Evolutionary conservation across 2,797 vertebrate species (phyloP), one percentile per base, ranked within the genome.

Genomic region (Mus caroli): DNA sequence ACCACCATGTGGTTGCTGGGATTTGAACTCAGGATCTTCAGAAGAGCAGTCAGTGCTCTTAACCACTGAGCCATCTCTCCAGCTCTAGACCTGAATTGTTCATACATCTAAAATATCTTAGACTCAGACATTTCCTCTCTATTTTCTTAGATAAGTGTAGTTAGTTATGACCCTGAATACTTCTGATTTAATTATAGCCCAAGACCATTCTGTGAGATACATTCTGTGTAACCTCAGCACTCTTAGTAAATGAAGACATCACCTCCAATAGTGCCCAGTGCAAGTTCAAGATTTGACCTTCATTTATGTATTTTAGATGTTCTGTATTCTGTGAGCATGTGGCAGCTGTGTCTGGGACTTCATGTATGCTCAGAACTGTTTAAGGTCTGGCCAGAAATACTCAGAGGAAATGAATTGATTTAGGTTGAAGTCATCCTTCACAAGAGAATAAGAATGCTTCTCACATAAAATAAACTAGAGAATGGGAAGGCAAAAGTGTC

Each of bases 401-500:
- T 91, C 58, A 52, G 71, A 78, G 20, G n/a, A 86, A 43, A 79
- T 34, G 7, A 2, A 67, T 76, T 85, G 40, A 43, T 15, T 84
- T 90, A 87, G 50, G 64, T 54, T 64, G 6, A 90, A 95, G 82
- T 94, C 19, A 87, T 0, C 75, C 40, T 40, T 69, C 17, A 58
- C 40, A 78, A 56, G 78, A 93, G 91, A 96, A 92, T 62, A 54
- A 62, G 78, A 71, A 79, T 88, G 6, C 78, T 82, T n/a, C 92
- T 91, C 67, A 64, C 22, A 24, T 40, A 88, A 86, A 88, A 73
- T 31, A 3, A 58, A 73, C 52, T 73, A 62, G n/a, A 54, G 88
- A 34, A 9, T 73, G 6, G 22, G 11, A 73, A 96, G 20, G 7
- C 60, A 84, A 90, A 95, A 80, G 19, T 9, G 54, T 37, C 15